Evolutionary conservation across 2,797 vertebrate genomes (phyloP).

Genomic region (Glossophaga mutica): DNA sequence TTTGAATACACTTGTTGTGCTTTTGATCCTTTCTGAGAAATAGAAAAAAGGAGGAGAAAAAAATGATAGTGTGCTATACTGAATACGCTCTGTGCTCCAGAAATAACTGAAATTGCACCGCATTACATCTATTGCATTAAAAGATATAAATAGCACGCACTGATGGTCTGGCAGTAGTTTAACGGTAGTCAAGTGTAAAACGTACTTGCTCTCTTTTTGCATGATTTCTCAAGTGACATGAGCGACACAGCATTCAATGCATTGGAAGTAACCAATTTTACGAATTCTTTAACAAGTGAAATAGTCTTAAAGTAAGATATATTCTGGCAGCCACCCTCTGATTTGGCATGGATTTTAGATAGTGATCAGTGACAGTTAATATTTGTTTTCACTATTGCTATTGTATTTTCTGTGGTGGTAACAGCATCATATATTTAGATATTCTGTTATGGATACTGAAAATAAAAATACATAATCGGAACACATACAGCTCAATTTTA

Average conservation of each 20-base stretch:
- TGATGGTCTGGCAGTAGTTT: background rate
- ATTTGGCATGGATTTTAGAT: background rate
- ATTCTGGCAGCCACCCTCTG: background rate
- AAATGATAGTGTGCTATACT: background rate
- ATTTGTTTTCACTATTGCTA: background rate
- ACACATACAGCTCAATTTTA: conserved; percentile 15
- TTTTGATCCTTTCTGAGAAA: conserved; percentile 64
- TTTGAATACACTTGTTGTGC: conserved; percentile 58
- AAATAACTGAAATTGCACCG: conserved; percentile 36
- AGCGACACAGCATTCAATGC: background rate
- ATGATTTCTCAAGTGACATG: conserved; percentile 1
- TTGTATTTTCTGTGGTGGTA: conserved; percentile 21
- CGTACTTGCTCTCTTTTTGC: background rate
- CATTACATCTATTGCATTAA: background rate
- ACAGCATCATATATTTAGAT: background rate
- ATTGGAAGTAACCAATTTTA: background rate
- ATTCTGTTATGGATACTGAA: background rate
- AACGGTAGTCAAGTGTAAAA: conserved; percentile 56
- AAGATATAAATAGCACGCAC: conserved; percentile 22
- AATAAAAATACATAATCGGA: conserved; percentile 40
- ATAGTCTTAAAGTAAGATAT: conserved; percentile 21
- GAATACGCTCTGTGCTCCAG: background rate
- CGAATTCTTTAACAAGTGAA: background rate
- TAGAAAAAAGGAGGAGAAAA: background rate
- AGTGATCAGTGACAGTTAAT: background rate